These are phyloP conservation scores for Chrysolina haemoptera DNA, from an alignment of 2,888 invertebrate species.

Conservation along the genomic window DNA sequence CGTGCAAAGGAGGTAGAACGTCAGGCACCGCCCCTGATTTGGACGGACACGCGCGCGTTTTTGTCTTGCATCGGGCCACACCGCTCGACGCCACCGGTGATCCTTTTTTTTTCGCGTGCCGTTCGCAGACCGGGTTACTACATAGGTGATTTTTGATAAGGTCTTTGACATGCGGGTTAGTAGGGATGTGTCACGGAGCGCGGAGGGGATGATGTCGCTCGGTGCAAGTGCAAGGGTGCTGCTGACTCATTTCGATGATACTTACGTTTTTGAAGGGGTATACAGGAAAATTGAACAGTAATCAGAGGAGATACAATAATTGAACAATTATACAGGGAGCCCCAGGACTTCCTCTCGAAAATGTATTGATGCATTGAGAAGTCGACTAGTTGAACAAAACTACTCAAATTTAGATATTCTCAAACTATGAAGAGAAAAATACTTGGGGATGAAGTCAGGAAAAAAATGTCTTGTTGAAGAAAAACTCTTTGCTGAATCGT, in stretches of 20 bases:
- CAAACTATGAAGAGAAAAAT: too few relatives aligned
- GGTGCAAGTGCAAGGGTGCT: neutral
- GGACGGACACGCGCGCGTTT: conserved; percentile 49
- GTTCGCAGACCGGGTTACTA: conserved; percentile 11
- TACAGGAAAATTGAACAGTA: too few relatives aligned
- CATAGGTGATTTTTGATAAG: conserved; percentile 24
- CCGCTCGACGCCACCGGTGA: conserved; percentile 30
- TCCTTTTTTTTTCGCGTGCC: conserved; percentile 33
- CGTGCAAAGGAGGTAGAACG: conserved; percentile 40
- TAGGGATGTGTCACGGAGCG: conserved; percentile 6
- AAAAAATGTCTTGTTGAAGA: too few relatives aligned
- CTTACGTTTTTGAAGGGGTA: neutral
- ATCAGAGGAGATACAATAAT: too few relatives aligned
- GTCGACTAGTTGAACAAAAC: too few relatives aligned
- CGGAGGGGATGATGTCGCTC: conserved; percentile 1
- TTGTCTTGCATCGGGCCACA: conserved; percentile 40
- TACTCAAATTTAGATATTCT: too few relatives aligned
- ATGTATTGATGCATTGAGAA: too few relatives aligned
- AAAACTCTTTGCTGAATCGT: too few relatives aligned
- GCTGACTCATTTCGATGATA: neutral
- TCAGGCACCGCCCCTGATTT: conserved; percentile 50
- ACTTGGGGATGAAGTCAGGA: too few relatives aligned
- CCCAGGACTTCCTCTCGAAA: too few relatives aligned
- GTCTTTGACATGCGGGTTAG: conserved; percentile 33
- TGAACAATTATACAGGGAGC: too few relatives aligned